phyloP scores from a whole-genome alignment of 2,888 invertebrate species.

The Aelia acuminata region DNA sequence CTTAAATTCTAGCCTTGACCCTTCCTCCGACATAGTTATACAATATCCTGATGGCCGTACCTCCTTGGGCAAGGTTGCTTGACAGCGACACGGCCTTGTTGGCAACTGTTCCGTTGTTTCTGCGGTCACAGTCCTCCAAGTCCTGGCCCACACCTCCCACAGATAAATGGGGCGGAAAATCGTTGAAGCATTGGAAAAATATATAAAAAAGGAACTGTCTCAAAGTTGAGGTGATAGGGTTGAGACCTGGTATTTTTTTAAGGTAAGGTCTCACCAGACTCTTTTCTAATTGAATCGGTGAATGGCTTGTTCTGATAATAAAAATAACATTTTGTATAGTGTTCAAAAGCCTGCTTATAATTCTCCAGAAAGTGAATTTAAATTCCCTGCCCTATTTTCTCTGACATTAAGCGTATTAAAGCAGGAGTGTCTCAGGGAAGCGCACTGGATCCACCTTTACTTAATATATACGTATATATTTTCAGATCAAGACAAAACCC shows the following conservation, averaged over 20 bases:
- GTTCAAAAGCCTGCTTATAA: no score
- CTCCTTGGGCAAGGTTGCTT: neutral
- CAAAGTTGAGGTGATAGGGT: neutral
- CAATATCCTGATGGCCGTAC: neutral
- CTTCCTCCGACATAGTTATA: neutral
- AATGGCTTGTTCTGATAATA: no score
- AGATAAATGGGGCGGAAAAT: constrained; percentile 18
- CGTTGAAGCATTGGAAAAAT: neutral
- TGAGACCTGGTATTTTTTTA: neutral
- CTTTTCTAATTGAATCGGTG: no score
- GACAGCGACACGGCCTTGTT: constrained; percentile 31
- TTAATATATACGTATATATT: no score
- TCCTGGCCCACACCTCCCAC: neutral
- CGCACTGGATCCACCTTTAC: no score
- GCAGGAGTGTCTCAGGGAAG: no score
- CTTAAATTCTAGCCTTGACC: neutral
- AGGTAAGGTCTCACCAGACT: no score
- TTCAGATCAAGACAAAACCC: no score
- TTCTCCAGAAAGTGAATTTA: no score
- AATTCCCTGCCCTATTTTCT: no score
- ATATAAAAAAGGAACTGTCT: neutral
- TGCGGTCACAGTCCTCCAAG: neutral
- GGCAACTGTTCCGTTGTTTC: constrained; percentile 19
- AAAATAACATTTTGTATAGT: no score
- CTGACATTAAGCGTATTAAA: no score